phyloP scores from a whole-genome alignment of 2,797 vertebrate species.

The Sardinella longiceps region DNA sequence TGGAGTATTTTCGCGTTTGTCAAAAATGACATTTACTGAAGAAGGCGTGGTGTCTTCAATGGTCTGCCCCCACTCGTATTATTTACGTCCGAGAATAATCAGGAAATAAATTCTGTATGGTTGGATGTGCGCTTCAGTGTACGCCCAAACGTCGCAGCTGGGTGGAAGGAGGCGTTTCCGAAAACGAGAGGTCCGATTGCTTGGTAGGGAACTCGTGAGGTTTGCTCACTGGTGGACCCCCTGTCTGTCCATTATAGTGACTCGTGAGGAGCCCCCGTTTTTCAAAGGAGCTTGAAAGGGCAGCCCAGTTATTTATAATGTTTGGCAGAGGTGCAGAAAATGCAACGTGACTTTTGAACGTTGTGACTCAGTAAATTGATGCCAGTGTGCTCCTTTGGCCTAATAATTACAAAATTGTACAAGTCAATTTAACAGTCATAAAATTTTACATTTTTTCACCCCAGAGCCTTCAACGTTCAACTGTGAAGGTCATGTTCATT shows the following conservation, averaged over 20 bases:
- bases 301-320: slow-evolving; percentile 26
- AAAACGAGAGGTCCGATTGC: slow-evolving; percentile 35
- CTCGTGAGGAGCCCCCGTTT: neutral
- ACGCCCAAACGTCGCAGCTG: neutral
- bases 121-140: neutral
- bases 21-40: slow-evolving; percentile 11
- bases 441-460: no score
- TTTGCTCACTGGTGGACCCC: slow-evolving; percentile 12
- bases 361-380: neutral
- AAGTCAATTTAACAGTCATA: no score
- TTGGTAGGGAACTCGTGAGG: neutral
- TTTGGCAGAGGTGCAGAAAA: neutral
- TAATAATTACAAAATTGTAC: neutral
- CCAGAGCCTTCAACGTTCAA: no score
- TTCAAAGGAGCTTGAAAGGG: neutral
- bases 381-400: neutral
- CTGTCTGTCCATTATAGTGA: neutral
- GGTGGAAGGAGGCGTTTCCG: slow-evolving; percentile 14
- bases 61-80: neutral
- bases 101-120: neutral
- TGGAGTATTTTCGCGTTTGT: slow-evolving; percentile 51
- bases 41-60: neutral
- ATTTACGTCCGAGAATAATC: neutral
- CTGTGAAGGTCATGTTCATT: no score
- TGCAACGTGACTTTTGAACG: neutral